These are phyloP conservation scores for Hecatera dysodea DNA, from an alignment of 2,888 invertebrate genomes.

Conservation along the genomic window DNA sequence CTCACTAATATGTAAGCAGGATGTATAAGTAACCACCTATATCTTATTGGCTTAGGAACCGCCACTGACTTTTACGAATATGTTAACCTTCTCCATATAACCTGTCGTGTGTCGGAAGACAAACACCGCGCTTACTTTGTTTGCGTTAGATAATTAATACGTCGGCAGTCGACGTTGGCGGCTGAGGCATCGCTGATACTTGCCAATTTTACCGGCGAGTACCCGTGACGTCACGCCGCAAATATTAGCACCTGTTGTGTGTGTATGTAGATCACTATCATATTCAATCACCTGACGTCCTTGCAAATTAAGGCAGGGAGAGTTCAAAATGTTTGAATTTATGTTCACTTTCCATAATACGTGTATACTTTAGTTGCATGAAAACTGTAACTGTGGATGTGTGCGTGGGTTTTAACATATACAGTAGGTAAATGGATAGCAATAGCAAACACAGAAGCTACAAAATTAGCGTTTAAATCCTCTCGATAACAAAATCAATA, in stretches of 20 bases:
- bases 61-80: neutral
- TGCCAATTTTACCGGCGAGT: slow-evolving; percentile 31
- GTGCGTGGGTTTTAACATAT: too few species aligned
- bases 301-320: neutral
- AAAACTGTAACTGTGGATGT: too few species aligned
- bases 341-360: neutral
- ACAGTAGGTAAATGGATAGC: neutral
- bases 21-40: too few species aligned
- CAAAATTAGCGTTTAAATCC: slow-evolving; percentile 30
- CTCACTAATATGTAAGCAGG: too few species aligned
- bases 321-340: neutral
- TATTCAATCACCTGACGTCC: slow-evolving; percentile 23
- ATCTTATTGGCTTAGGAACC: too few species aligned
- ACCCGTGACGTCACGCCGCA: slow-evolving; percentile 36
- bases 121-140: slow-evolving; percentile 73
- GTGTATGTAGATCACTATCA: slow-evolving; percentile 37
- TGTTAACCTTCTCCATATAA: slow-evolving; percentile 18
- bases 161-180: slow-evolving; percentile 55
- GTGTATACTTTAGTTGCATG: neutral
- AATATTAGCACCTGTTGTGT: slow-evolving; percentile 47
- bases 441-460: neutral
- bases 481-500: slow-evolving; percentile 39
- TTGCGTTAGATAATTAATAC: slow-evolving; percentile 79
- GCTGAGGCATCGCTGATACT: slow-evolving; percentile 42
- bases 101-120: slow-evolving; percentile 17